Base-by-base conservation (phyloP, 2,888 invertebrate species). In the Spodoptera exigua region DNA sequence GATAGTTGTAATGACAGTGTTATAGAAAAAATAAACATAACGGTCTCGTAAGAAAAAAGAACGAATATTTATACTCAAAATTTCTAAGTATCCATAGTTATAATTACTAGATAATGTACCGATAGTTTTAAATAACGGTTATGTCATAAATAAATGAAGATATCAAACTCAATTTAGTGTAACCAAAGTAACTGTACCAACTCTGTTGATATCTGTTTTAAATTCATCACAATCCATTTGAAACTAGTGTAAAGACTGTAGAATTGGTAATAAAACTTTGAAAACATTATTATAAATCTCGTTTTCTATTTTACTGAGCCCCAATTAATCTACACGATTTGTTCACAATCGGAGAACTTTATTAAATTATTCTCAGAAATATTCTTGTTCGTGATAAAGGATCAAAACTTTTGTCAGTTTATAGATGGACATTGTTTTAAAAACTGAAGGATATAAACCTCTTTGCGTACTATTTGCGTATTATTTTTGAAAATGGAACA, bases 261-360 rank as follows among this genome's bases (percentile, higher is more conserved):
- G 93, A 84, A 84, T 92, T 91, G 83, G 79, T 89, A 92, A 92
- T 92, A 92, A 92, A 92, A 88, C 56, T 76, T 83, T 84, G 78
- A 86, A 88, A 87, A 79, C 48, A 78, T 74, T 80, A 76, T 59
- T 65, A 61, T 59, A 77, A 67, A 61, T 61, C 40, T 79, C 18
- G 64, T 72, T 74, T 70, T 64, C 43, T 57, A 54, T 64, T 54
- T 52, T 36, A 48, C 37, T 61, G 10, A 32, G 17, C 41, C 62
- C 14, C 35, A 35, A 41, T 17, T 47, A 65, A 46, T 71, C 16
- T 45, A 27, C 18, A 34, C 12, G 12, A 64, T 65, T 55, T 45
- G 39, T 44, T 32, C 32, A 45, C 12, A 53, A 49, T 56, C 27
- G 27, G 16, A 56, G 27, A 70, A 63, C 34, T 53, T 49, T 46